Evolutionary conservation across 2,113 vertebrate genomes (phyloP).

Genomic region (Catharus minimus): DNA sequence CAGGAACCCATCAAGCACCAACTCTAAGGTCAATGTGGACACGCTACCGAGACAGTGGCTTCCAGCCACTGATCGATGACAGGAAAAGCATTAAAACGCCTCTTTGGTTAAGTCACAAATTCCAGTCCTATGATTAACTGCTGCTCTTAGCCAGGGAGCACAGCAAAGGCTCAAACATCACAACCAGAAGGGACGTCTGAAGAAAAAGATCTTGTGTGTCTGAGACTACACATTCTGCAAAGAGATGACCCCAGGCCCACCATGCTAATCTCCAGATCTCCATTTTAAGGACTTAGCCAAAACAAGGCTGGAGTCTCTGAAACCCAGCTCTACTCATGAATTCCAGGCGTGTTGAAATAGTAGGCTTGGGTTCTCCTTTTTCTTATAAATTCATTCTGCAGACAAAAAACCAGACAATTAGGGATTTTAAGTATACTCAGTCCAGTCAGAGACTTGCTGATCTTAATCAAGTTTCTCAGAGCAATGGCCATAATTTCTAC

Average conservation of each 20-base stretch:
- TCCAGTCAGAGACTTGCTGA: constrained; percentile 26
- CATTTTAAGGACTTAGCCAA: constrained; percentile 50
- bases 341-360: constrained; percentile 28
- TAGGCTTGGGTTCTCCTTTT: constrained; percentile 37
- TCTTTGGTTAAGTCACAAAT: constrained; percentile 63
- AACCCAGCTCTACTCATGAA: constrained; percentile 21
- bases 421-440: constrained; percentile 25
- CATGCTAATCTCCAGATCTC: constrained; percentile 22
- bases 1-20: neutral
- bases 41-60: constrained; percentile 39
- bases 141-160: constrained; percentile 46
- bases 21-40: constrained; percentile 30
- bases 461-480: constrained; percentile 12
- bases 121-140: constrained; percentile 59
- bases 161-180: constrained; percentile 33
- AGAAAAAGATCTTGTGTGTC: constrained; percentile 32
- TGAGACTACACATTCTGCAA: neutral
- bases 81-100: constrained; percentile 69
- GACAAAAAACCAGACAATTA: constrained; percentile 41
- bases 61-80: constrained; percentile 38
- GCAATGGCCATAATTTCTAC: neutral
- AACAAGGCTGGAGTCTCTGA: constrained; percentile 31
- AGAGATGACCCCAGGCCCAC: constrained; percentile 38
- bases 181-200: constrained; percentile 7
- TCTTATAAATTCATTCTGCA: constrained; percentile 42